Evolutionary conservation across 1,140 invertebrate species (phyloP), one percentile per base, ranked within the genome.

Genomic region (Pentalonia nigronervosa): DNA sequence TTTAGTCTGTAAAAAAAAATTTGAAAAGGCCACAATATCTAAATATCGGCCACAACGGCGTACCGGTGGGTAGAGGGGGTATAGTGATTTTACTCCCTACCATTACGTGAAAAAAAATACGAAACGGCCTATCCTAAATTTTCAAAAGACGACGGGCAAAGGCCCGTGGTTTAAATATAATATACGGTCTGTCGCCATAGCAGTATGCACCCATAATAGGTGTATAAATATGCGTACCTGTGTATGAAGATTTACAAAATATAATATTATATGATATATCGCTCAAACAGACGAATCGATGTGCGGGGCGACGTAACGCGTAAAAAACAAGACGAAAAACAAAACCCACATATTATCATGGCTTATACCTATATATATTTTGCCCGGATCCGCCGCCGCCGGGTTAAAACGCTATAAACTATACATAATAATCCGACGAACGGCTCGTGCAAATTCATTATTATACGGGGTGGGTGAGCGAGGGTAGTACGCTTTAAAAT

Each of bases 331-430:
- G 11, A n/a, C 60, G 11, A 67, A 67, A 14, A 67, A n/a, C n/a
- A 76, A 76, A 3, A 30, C 14, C 6, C 60, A n/a, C 41, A 41
- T 41, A 41, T 41, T 41, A 41, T 41, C 41, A 41, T 41, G 41
- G 41, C 41, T 41, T 41, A 41, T 41, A 41, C 41, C 41, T 41
- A 41, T 41, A 41, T 76, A 76, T 76, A 76, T 76, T 34, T 36
- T 30, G 89, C 56, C 89, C 89, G 56, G 53, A 90, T 90, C 89
- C 50, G 89, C 56, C 53, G 50, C 67, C 89, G 41, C 4, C 41
- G 41, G 20, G 60, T 90, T 90, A 76, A 90, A 90, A 90, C 34
- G 11, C 56, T 47, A 47, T 67, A 47, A 90, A 76, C 67, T 90
- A n/a, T 76, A 41, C 41, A 41, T 41, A 41, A 41, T 41, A 41